Evolutionary conservation across 2,797 vertebrate species (phyloP).

Genomic region (Neosilurus hyrtlii): DNA sequence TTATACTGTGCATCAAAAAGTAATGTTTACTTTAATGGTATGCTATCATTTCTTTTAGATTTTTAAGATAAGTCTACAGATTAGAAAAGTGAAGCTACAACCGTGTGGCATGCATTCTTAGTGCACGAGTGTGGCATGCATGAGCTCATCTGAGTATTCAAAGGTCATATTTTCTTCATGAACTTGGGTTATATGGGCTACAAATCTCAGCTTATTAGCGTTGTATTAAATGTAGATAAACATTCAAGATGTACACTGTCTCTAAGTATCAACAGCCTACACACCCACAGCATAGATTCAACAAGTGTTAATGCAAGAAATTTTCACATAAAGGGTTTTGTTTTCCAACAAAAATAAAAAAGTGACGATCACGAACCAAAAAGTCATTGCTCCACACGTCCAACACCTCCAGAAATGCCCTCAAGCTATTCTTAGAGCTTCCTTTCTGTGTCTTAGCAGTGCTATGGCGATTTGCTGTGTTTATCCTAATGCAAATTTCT

Average conservation of each 20-base stretch:
- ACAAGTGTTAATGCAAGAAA: not conserved
- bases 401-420: not conserved
- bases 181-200: too few relatives aligned
- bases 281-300: not conserved
- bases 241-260: not conserved
- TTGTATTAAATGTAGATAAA: not conserved
- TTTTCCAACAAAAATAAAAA: not conserved
- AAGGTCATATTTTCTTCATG: too few relatives aligned
- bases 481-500: not conserved
- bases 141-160: too few relatives aligned
- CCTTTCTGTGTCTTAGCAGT: not conserved
- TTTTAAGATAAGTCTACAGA: too few relatives aligned
- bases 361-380: not conserved
- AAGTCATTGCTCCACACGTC: too few relatives aligned
- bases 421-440: not conserved
- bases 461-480: not conserved
- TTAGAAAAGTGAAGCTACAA: too few relatives aligned
- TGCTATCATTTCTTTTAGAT: not conserved
- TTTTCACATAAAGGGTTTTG: not conserved
- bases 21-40: not conserved
- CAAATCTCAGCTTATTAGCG: not conserved
- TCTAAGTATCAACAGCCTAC: constrained; percentile 1
- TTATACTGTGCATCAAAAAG: not conserved
- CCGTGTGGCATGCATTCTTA: too few relatives aligned
- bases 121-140: too few relatives aligned